phyloP scores from a whole-genome alignment of 2,797 vertebrate genomes.

The Notolepis coatsorum region DNA sequence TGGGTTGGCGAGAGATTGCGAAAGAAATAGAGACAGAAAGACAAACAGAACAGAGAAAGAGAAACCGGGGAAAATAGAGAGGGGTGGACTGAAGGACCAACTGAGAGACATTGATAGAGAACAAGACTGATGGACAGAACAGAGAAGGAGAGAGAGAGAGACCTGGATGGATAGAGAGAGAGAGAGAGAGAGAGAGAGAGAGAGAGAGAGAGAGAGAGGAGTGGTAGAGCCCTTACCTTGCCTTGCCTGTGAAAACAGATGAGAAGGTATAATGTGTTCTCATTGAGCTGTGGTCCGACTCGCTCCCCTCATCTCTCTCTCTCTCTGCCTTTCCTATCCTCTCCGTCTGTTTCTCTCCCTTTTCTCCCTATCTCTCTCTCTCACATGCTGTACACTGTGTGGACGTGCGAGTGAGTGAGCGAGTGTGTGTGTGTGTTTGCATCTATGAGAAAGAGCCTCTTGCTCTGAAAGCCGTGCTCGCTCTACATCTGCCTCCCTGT shows the following conservation, averaged over 20 bases:
- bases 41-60: not conserved
- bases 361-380: conserved; percentile 6
- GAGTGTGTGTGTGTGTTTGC: no score
- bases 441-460: not conserved
- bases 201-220: not conserved
- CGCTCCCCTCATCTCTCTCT: conserved; percentile 45
- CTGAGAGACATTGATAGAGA: not conserved
- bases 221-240: conserved; percentile 68
- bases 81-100: not conserved
- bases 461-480: no score
- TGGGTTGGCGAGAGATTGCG: no score
- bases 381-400: not conserved
- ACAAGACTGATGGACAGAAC: not conserved
- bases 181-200: not conserved
- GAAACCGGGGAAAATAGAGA: no score
- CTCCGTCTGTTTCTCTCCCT: conserved; percentile 23
- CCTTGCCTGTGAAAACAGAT: conserved; percentile 84
- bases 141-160: no score
- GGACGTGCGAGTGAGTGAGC: no score
- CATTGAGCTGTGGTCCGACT: conserved; percentile 53
- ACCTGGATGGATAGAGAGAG: no score
- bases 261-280: conserved; percentile 77
- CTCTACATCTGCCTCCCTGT: not conserved
- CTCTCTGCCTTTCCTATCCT: no score
- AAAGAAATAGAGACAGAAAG: not conserved